Base-by-base conservation (phyloP, 1,140 invertebrate genomes). In the Radopholus similis region DNA sequence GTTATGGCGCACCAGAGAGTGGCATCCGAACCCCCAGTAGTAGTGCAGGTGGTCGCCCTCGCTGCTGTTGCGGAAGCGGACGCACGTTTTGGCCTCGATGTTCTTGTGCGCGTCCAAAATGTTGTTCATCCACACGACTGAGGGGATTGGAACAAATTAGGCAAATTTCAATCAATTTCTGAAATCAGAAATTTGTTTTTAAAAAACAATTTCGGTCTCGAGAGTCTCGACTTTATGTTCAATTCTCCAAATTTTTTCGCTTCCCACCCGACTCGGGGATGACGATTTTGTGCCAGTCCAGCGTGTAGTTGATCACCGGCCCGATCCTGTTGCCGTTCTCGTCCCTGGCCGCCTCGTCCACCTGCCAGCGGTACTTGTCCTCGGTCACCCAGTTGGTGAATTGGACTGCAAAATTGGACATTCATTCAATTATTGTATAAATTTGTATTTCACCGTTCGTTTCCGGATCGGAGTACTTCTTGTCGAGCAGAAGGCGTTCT, bases 51-150 rank as follows among this genome's bases (percentile, higher is more conserved):
- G 59, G 21, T 62, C 59, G 2, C 59, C 59, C 47, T 62, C 59
- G 47, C 40, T 62, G 18, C 40, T 47, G 49, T 62, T 62, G 40
- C 40, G 32, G 49, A 62, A 62, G 18, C 59, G 42, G n/a, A 62
- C 49, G 18, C 59, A 62, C 15, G 59, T 62, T 32, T 51, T 23
- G 5, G 40, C 40, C 21, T 62, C 59, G n/a, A 62, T 62, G 49
- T 62, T 62, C 49, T 62, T 62, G 59, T 62, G 59, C 1, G 59
- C 59, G 18, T 62, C 40, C 59, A 62, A 62, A 62, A 62, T 62
- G 23, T 62, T 62, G 42, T 62, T 62, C 15, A 62, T 42, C 59
- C 59, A 62, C 23, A 40, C 28, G 21, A 62, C 59, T 62, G 6
- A 47, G 2, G 44, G 4, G 23, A 9, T 51, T 49, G n/a, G n/a